Percentiles rank a stretch among this genome's conserved stretches.
Conservation (phyloP, 37 sponge, comb jelly and placozoan species). For the Cladorhizidae sp. region DNA sequence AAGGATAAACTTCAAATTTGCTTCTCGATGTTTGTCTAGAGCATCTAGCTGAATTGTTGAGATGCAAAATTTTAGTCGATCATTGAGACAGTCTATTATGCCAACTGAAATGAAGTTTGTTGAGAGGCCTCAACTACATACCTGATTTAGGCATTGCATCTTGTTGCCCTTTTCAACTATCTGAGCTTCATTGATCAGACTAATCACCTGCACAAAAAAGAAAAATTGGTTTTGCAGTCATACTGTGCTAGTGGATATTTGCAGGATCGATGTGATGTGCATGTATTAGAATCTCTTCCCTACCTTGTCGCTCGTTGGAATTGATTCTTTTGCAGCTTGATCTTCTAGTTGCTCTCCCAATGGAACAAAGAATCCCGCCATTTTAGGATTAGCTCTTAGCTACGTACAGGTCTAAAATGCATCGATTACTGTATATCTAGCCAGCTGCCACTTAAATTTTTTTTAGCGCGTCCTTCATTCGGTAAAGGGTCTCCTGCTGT, state of each 20-base stretch:
- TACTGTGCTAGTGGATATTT: too few species aligned
- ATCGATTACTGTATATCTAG: background rate
- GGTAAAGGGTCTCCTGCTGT: too few species aligned
- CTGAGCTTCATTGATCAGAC: constrained; percentile 77
- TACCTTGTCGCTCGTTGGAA: constrained; percentile 54
- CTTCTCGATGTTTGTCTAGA: too few species aligned
- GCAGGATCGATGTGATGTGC: background rate
- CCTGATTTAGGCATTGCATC: constrained; percentile 65
- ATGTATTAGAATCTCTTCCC: constrained; percentile 3
- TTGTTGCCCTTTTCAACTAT: constrained; percentile 65
- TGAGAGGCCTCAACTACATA: constrained; percentile 30
- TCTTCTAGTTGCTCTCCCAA: constrained; percentile 55
- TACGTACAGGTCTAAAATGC: background rate
- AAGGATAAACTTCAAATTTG: too few species aligned
- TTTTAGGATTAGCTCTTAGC: background rate
- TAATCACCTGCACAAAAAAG: constrained; percentile 55
- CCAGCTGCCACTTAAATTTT: too few species aligned
- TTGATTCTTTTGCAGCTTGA: constrained; percentile 27
- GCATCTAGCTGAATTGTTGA: too few species aligned
- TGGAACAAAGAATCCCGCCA: constrained; percentile 34
- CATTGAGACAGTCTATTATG: too few species aligned
- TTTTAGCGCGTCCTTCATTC: too few species aligned
- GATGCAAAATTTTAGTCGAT: too few species aligned
- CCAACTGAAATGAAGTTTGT: too few species aligned
- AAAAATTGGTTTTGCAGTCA: too few species aligned